Evolutionary conservation across 2,888 invertebrate genomes (phyloP).

Genomic region (Drosophila seclusa): DNA sequence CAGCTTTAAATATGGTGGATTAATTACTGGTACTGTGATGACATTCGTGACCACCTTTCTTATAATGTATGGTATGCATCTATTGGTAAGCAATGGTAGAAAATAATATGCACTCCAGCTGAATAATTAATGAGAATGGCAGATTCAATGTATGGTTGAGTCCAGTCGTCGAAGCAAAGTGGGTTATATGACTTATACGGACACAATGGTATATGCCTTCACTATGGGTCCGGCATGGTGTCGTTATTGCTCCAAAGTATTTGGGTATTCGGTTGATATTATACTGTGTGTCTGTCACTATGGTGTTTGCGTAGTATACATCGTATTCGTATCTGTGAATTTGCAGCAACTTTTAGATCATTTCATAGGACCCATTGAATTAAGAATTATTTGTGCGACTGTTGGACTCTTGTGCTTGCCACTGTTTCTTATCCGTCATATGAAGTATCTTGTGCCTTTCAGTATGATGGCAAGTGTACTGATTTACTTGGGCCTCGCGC

Average conservation of each 20-base stretch:
- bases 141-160: constrained; percentile 57
- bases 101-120: background rate
- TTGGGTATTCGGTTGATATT: constrained; percentile 87
- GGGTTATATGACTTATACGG: constrained; percentile 41
- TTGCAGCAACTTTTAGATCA: constrained; percentile 89
- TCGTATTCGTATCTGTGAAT: constrained; percentile 94
- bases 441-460: constrained; percentile 93
- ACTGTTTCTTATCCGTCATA: constrained; percentile 89
- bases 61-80: constrained; percentile 54
- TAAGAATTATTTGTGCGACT: constrained; percentile 84
- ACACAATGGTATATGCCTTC: constrained; percentile 51
- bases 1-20: constrained; percentile 44
- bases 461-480: constrained; percentile 95
- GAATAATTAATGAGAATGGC: background rate
- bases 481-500: constrained; percentile 91
- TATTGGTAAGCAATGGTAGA: constrained; percentile 45
- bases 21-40: constrained; percentile 38
- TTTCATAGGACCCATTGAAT: constrained; percentile 82
- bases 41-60: constrained; percentile 4
- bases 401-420: constrained; percentile 88
- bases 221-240: constrained; percentile 41
- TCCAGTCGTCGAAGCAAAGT: constrained; percentile 22
- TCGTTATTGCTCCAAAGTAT: background rate
- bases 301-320: constrained; percentile 98
- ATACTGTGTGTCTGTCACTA: constrained; percentile 94